Evolutionary conservation across 2,888 invertebrate species (phyloP), one percentile per base, ranked within the genome.

Genomic region (Meganola albula): DNA sequence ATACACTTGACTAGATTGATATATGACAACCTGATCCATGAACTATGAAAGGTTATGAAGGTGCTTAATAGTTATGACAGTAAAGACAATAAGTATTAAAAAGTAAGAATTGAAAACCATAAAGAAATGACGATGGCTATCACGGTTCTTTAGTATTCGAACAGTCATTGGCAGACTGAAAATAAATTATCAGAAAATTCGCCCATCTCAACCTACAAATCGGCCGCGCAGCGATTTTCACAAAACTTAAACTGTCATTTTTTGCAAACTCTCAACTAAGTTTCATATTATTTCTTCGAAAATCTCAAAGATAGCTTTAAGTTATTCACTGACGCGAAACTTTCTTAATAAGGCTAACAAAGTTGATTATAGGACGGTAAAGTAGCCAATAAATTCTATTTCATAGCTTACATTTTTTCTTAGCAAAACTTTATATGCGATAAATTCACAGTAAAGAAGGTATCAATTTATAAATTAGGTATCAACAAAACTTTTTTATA

Each of bases 271-370:
- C 11, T 12, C 12, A 21, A 3, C 6, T 2, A 28, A 12, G 20
- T 21, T 21, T 10, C n/a, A 23, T 16, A 28, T 23, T 12, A 29
- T 29, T 29, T n/a, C 22, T 22, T 10, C 7, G 11, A 12, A 9
- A 25, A 20, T 29, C 25, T 26, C 12, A 10, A 1, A 11, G 22
- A 34, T 30, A 20, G 25, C 23, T 30, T 39, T 40, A 44, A 49
- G 34, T 33, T 43, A 50, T 44, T 46, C 37, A 25, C 21, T 12
- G 31, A 38, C 37, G 12, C n/a, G 2, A 32, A 49, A 50, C 51
- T 49, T 49, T 49, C 24, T 28, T 46, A 46, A 50, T 50, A 48
- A 47, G 40, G 20, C 31, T 37, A 31, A 34, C 44, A 51, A 50
- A 50, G 34, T 47, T 47, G 40, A 49, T 40, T 32, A 46, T 27